A percentile compares a stretch with the other conserved stretches of the same genome.
These are phyloP conservation scores for Pachydiplax longipennis DNA, from an alignment of 2,888 invertebrate genomes.

Conservation along the genomic window DNA sequence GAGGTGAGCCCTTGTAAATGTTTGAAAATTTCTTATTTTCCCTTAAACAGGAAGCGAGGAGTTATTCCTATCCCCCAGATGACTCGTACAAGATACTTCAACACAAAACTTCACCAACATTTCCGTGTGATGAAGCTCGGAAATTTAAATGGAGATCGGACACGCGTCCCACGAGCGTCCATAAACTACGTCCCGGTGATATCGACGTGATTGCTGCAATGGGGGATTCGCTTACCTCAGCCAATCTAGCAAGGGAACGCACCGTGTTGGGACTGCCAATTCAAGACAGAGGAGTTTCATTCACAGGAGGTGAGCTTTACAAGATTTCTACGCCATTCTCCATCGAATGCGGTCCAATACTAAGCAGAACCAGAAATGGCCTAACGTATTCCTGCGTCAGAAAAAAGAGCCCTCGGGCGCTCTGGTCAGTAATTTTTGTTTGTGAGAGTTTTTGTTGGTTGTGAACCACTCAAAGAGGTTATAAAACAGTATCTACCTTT, in stretches of 20 bases:
- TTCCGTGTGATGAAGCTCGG: background rate
- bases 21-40: no score
- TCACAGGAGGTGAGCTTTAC: conserved; percentile 69
- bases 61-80: background rate
- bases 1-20: no score
- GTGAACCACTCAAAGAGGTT: no score
- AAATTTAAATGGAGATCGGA: background rate
- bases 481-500: no score
- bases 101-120: background rate
- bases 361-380: background rate
- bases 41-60: background rate
- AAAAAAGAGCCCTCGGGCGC: no score
- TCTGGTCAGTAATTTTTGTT: no score
- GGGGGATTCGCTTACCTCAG: conserved; percentile 75
- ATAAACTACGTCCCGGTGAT: conserved; percentile 72
- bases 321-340: background rate
- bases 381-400: background rate
- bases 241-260: conserved; percentile 74
- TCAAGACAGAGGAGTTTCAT: conserved; percentile 76
- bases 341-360: no score
- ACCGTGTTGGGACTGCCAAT: conserved; percentile 75
- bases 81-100: background rate
- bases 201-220: conserved; percentile 76
- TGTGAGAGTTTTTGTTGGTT: no score
- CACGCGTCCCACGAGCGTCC: conserved; percentile 68